Evolutionary conservation across 2,888 invertebrate genomes (phyloP).

Genomic region (Arctia plantaginis): DNA sequence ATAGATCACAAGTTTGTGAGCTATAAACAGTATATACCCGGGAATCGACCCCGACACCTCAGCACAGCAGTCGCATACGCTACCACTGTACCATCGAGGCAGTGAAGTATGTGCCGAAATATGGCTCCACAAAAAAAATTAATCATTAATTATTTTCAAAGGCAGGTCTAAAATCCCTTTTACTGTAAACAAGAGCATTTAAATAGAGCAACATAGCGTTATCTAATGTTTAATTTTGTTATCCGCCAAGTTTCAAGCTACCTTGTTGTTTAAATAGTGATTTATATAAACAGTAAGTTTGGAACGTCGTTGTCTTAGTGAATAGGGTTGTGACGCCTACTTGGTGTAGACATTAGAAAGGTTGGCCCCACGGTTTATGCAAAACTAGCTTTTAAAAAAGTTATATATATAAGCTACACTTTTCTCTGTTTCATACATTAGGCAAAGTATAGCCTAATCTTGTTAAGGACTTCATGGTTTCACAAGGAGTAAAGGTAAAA

Average conservation of each 20-base stretch:
- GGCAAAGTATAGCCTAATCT: neutral
- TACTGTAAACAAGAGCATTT: slow-evolving; percentile 19
- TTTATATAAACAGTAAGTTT: slow-evolving; percentile 17
- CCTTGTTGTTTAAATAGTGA: slow-evolving; percentile 19
- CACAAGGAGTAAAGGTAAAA: no score
- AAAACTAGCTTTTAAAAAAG: neutral
- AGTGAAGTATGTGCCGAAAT: no score
- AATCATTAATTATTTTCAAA: neutral
- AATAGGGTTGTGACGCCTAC: neutral
- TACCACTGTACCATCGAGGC: no score
- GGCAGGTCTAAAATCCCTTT: slow-evolving; percentile 15
- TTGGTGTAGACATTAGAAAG: neutral
- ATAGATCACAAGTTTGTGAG: no score
- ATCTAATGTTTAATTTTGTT: slow-evolving; percentile 31
- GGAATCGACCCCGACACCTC: no score
- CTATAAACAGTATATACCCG: no score
- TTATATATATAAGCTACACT: neutral
- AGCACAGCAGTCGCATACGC: no score
- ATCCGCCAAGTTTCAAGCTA: slow-evolving; percentile 24
- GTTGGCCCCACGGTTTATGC: neutral
- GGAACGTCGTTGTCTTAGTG: neutral
- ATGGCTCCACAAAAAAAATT: no score
- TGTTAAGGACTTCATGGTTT: neutral
- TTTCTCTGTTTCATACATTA: neutral
- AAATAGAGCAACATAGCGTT: slow-evolving; percentile 26